Evolutionary conservation across 2,888 invertebrate species (phyloP), one percentile per base, ranked within the genome.

Genomic region (Pachycephus smyrnensis): DNA sequence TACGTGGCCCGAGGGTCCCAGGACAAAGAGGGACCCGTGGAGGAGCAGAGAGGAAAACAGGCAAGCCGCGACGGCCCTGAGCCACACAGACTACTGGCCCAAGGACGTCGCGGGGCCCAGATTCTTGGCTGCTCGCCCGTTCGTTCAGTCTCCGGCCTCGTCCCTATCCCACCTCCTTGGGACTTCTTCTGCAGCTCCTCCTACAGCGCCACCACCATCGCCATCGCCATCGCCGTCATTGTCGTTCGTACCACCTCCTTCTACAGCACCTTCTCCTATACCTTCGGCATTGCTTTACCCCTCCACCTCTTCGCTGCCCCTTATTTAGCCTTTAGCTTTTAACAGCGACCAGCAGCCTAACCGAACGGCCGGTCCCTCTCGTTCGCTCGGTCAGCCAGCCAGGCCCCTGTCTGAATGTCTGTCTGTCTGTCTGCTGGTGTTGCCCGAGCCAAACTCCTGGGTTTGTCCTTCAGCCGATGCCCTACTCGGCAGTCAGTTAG

Each of bases 81-180:
- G 77, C 73, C 74, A 76, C 78, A 75, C 82, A 77, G 75, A 79
- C 77, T 77, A 77, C 75, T 73, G 77, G 77, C 77, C 75, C 74
- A 74, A 74, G 74, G 74, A 88, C 90, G 89, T 88, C 88, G 86
- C 88, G 87, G 88, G 89, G 86, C 88, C 89, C 90, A 89, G 88
- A 89, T 89, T 89, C 84, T 75, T 71, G 75, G 75, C 81, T 80
- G 69, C 75, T 36, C 55, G 77, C 40, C 82, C 78, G 69, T 74
- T 76, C 78, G 73, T 71, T 33, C 31, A 71, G 71, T 71, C 71
- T 33, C 30, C 74, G 74, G 74, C 71, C 75, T 69, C 75, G 15
- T 31, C 68, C 71, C 30, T 40, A 35, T n/a, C 79, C 75, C 30
- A 32, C 35, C 77, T 68, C 74, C 74, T 37, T 23, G 33, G 55